Evolutionary conservation across 2,888 invertebrate genomes (phyloP).

Genomic region (Meliscaeva auricollis): DNA sequence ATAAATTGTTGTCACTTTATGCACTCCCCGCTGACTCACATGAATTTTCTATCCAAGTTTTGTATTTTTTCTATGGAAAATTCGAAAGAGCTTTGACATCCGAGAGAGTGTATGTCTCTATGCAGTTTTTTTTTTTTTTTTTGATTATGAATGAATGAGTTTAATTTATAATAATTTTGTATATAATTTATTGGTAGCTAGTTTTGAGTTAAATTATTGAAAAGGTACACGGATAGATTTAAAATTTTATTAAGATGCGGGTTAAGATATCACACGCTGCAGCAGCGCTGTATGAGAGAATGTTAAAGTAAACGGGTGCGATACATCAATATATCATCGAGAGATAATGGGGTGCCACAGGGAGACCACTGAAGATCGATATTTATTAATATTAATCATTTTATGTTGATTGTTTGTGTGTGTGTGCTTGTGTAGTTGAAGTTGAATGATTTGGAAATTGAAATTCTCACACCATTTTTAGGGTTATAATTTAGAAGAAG

Average conservation of each 20-base stretch:
- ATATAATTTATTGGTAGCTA: conserved; percentile 50
- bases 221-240: conserved; percentile 21
- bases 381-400: conserved; percentile 66
- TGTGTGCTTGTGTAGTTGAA: neutral
- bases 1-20: conserved; percentile 75
- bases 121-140: conserved; percentile 21
- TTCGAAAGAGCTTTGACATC: neutral
- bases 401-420: neutral
- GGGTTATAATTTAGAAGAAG: neutral
- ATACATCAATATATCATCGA: conserved; percentile 72
- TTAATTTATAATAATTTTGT: conserved; percentile 24
- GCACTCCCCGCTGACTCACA: conserved; percentile 55
- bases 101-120: neutral
- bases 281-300: neutral
- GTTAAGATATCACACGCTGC: conserved; percentile 32
- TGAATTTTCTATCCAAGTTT: too few relatives aligned
- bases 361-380: conserved; percentile 52
- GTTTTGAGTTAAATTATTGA: conserved; percentile 9
- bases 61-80: too few relatives aligned
- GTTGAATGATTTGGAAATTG: neutral
- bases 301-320: conserved; percentile 53
- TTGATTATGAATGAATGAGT: conserved; percentile 45
- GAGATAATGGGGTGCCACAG: conserved; percentile 71
- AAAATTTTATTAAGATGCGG: conserved; percentile 61
- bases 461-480: conserved; percentile 39